Evolutionary conservation across 2,113 vertebrate genomes (phyloP).

Genomic region (Camelus bactrianus): DNA sequence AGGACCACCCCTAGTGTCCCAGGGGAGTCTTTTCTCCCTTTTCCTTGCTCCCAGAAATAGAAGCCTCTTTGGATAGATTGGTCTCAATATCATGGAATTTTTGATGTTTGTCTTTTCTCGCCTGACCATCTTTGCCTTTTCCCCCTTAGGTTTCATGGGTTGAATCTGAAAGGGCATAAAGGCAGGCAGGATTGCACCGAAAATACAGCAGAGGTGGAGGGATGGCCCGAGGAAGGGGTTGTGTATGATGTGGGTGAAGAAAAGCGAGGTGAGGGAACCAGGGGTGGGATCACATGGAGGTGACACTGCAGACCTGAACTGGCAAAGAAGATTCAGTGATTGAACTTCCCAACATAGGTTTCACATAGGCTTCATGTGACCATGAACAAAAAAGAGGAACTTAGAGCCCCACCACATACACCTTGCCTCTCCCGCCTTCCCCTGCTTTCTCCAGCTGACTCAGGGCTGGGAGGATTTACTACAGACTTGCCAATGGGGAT

Average conservation of each 20-base stretch:
- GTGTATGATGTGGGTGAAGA: background rate
- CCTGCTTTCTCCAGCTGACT: background rate
- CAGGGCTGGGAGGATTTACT: background rate
- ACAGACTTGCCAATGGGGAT: background rate
- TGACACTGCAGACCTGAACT: background rate
- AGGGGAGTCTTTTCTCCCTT: background rate
- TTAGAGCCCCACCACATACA: no score
- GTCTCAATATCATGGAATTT: background rate
- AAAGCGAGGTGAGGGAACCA: background rate
- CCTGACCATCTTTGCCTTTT: background rate
- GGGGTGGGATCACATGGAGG: background rate
- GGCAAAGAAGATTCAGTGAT: background rate
- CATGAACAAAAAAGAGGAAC: background rate
- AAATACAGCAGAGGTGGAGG: background rate
- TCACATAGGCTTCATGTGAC: background rate
- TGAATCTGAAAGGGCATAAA: background rate
- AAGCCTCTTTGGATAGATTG: background rate
- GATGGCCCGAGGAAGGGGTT: background rate
- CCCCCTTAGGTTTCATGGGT: background rate
- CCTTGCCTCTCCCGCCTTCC: background rate
- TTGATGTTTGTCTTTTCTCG: background rate
- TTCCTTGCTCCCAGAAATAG: background rate
- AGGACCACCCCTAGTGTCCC: background rate
- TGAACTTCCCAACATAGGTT: background rate
- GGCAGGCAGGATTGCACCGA: background rate